Base-by-base conservation (phyloP, 2,888 invertebrate species). In the Glaucopsyche alexis region DNA sequence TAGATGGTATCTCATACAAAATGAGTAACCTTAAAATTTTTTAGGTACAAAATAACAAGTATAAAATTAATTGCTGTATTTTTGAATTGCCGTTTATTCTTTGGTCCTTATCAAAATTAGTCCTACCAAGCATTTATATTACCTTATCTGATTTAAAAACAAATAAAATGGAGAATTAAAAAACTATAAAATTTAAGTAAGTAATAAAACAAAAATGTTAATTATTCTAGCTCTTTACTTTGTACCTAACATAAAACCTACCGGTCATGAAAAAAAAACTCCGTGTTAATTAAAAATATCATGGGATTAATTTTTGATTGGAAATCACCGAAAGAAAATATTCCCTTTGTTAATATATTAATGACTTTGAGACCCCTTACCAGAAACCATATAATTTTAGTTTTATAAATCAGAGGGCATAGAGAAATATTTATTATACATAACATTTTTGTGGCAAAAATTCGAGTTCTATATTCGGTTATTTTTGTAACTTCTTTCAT, bases 141-240 rank as follows among this genome's bases (percentile, higher is more conserved):
- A 19, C 42, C 11, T 19, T 67, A 67, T 67, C 67, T 42, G 67
- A 67, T 67, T 67, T 19, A 45, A 67, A 67, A 66, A 66, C 7
- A 9, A 45, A 45, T 67, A 45, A 67, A 67, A 42, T 1, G 29
- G 29, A 3, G 29, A 29, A 29, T 29, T 16, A 11, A 6, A 19
- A 9, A 45, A 7, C 9, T 67, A 16, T 45, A 16, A 42, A 1
- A 11, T 67, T 19, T 16, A 67, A 67, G 11, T 16, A 7, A 13
- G 45, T 19, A 45, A 16, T 67, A 45, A 67, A 60, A 60, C 2
- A 19, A 55, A 55, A 6, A 29, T 6, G 16, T 52, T n/a, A 7
- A 52, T n/a, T 16, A 16, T n/a, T n/a, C 7, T 16, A 19, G 8
- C 42, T 7, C 42, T 42, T 42, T 42, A 42, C 42, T 42, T 42